These are phyloP conservation scores for Scolopax mira DNA, from an alignment of 2,113 vertebrate genomes.

Conservation along the genomic window DNA sequence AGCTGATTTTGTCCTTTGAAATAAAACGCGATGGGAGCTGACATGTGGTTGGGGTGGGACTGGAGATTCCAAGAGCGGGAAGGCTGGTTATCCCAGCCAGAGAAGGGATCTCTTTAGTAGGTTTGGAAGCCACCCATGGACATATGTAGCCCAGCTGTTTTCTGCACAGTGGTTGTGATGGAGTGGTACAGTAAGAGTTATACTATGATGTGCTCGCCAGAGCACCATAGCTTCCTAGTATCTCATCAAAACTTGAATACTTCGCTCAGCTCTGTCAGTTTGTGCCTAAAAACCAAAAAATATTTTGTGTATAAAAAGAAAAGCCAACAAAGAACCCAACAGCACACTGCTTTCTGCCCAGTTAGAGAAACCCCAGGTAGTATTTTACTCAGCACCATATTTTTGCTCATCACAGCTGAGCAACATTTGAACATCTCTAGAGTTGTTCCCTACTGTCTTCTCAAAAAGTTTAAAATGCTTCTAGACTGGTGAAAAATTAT, in stretches of 20 bases:
- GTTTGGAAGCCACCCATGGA: constrained; percentile 27
- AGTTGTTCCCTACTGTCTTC: constrained; percentile 2
- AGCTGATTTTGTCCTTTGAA: not conserved
- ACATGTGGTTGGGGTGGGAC: not conserved
- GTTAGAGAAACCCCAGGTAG: not conserved
- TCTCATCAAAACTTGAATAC: not conserved
- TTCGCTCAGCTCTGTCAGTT: not conserved
- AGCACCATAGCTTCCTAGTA: not conserved
- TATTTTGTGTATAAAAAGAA: not conserved
- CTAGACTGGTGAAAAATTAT: not conserved
- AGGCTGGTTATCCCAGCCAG: constrained; percentile 6
- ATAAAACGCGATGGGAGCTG: not conserved
- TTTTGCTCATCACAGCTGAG: not conserved
- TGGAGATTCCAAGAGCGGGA: not conserved
- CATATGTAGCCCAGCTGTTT: constrained; percentile 55
- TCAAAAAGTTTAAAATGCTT: constrained; percentile 22
- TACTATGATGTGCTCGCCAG: not conserved
- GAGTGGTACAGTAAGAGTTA: not conserved
- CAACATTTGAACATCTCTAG: not conserved
- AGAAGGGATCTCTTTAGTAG: constrained; percentile 27
- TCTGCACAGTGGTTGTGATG: constrained; percentile 15
- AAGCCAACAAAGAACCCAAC: not conserved
- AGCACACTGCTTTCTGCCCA: not conserved
- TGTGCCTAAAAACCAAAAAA: not conserved
- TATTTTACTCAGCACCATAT: not conserved